Evolutionary conservation across 2,113 vertebrate species (phyloP), one percentile per base, ranked within the genome.

Genomic region (Pao palembangensis): DNA sequence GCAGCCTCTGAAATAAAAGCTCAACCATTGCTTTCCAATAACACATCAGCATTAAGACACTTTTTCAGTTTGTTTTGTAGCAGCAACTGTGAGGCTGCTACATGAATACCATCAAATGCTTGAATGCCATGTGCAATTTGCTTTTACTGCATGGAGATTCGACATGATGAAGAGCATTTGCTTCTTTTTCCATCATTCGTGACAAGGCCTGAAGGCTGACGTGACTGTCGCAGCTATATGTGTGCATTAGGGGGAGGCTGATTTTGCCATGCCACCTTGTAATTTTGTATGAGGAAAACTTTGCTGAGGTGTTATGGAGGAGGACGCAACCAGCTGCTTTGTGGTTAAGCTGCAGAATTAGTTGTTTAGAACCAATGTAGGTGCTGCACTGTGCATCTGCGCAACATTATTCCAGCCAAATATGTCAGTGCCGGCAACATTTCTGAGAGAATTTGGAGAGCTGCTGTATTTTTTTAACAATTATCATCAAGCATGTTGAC

Each of bases 191-290:
- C 51, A 70, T 79, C 55, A 64, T 76, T 58, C 71, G 44, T 53
- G 66, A 71, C 52, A 51, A 64, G 55, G 46, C 71, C 69, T 69
- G 18, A 25, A 64, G 74, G 71, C 46, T 51, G 74, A 71, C n/a
- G 2, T 25, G 2, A 25, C 57, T 64, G 70, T 59, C 75, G 78
- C 46, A 69, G 79, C 55, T 65, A 65, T 73, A 71, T 69, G 64
- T 72, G 70, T 19, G 48, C 51, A 58, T 57, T 75, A 78, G 55
- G 71, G 63, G 72, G 73, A 60, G 71, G 58, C 18, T 49, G 60
- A 71, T 82, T 63, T 63, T 78, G 51, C 76, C 63, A 51, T 69
- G 55, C 59, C 62, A 53, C 54, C 46, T 70, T 69, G 57, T 75
- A 52, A 74, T 80, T 78, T 64, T 58, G 55, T 53, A 69, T 51